Base-by-base conservation (phyloP, 2,113 vertebrate species). In the Gasterosteus aculeatus region DNA sequence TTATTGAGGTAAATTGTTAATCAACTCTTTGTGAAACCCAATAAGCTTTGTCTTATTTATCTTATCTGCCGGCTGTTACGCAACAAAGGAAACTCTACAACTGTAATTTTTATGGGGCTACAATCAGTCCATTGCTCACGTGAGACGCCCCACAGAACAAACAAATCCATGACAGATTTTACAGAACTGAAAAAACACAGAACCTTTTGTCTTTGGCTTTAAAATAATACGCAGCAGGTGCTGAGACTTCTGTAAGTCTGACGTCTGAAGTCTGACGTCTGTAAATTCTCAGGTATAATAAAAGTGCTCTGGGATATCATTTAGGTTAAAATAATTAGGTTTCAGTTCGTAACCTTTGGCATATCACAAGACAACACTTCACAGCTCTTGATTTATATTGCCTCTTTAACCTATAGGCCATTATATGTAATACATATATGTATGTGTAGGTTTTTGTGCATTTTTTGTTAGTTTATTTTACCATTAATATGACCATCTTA, bases 81-180 rank as follows among this genome's bases (percentile, higher is more conserved):
- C 10, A 62, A 19, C 19, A 31, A 12, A 22, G 26, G 11, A n/a
- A 49, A 65, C 4, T 38, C 33, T 44, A 29, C 47, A 69, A 29
- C 14, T 70, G 60, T 42, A 59, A 57, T 53, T 64, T 65, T 66
- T 60, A 72, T 44, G 38, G 7, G 18, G 33, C 22, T 22, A 59
- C 35, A 46, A 12, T 19, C 47, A 1, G 15, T 42, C 31, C 53
- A 53, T 58, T 61, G 22, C 31, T 61, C 38, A n/a, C 54, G 47
- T 14, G 57, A 38, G 15, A 53, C 14, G 64, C 59, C 29, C 7
- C 11, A n/a, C 47, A 62, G 47, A 70, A 35, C 5, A 22, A n/a
- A 35, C 26, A 61, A 38, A 47, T 19, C 19, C 47, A 16, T 57
- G 47, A 31, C 35, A 60, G 26, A 59, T 46, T 72, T 72, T 12